Conservation (phyloP, 1,140 invertebrate species). For the Calephelis virginiensis region DNA sequence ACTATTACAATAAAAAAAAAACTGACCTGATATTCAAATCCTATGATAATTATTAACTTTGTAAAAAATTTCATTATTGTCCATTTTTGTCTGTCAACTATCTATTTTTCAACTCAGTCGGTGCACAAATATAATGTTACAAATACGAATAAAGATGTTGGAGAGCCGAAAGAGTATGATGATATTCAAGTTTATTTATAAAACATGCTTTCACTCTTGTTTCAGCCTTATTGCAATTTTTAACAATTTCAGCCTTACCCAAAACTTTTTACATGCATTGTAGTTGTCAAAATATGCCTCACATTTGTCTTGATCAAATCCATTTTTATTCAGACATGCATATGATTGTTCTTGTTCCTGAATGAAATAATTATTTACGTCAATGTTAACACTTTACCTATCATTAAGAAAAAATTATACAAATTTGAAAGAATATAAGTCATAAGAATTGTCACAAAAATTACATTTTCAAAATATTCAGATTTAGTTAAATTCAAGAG, state of each 20-base stretch:
- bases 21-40: too few relatives aligned
- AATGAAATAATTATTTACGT: conserved; percentile 40
- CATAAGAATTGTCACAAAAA: too few relatives aligned
- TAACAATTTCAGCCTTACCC: conserved; percentile 60
- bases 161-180: neutral
- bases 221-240: neutral
- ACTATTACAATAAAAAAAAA: too few relatives aligned
- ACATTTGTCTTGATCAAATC: conserved; percentile 81
- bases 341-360: conserved; percentile 81
- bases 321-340: conserved; percentile 80
- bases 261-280: conserved; percentile 82
- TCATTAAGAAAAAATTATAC: too few relatives aligned
- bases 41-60: too few relatives aligned
- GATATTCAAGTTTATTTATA: neutral
- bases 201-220: neutral
- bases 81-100: too few relatives aligned
- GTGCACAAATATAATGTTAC: too few relatives aligned
- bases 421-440: neutral
- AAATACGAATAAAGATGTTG: too few relatives aligned
- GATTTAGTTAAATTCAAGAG: too few relatives aligned
- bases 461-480: too few relatives aligned
- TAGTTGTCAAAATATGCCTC: conserved; percentile 82
- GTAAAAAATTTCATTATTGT: too few relatives aligned
- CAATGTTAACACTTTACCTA: conserved; percentile 21
- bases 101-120: too few relatives aligned